Conservation (phyloP, 2,888 invertebrate species). For the Nomada ruficornis region DNA sequence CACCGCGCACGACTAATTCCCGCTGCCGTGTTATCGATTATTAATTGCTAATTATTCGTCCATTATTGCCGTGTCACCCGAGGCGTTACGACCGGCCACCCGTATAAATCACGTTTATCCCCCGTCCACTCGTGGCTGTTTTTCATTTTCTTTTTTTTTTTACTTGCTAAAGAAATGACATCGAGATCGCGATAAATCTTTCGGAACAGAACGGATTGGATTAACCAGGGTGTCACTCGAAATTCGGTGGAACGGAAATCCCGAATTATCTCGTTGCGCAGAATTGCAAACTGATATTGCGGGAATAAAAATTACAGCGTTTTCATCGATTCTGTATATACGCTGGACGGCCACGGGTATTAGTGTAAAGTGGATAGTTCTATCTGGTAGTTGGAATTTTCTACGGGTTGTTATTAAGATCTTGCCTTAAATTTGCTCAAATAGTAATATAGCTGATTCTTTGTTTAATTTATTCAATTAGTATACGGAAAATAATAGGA, state of each 20-base stretch:
- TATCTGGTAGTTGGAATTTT: too few relatives aligned
- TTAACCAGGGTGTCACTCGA: neutral
- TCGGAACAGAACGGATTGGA: neutral
- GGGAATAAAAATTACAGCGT: constrained; percentile 6
- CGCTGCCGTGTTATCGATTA: constrained; percentile 37
- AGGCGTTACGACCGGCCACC: constrained; percentile 9
- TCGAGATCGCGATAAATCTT: constrained; percentile 8
- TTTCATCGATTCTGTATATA: constrained; percentile 9
- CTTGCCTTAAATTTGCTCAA: too few relatives aligned
- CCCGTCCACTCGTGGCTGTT: too few relatives aligned
- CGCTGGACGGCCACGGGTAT: neutral
- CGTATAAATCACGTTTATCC: constrained; percentile 2
- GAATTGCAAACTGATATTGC: too few relatives aligned
- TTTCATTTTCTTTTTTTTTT: neutral
- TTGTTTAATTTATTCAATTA: too few relatives aligned
- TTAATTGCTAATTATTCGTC: constrained; percentile 51
- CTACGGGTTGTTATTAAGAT: constrained; percentile 13
- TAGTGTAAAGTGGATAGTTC: too few relatives aligned
- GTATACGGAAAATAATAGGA: too few relatives aligned
- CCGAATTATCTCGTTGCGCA: neutral
- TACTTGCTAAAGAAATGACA: neutral
- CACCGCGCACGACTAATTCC: constrained; percentile 24
- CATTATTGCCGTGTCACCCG: constrained; percentile 34
- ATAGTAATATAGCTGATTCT: too few relatives aligned
- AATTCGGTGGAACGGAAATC: neutral